Evolutionary conservation across 1,140 invertebrate species (phyloP), one percentile per base, ranked within the genome.

Genomic region (Mizuhopecten yessoensis): DNA sequence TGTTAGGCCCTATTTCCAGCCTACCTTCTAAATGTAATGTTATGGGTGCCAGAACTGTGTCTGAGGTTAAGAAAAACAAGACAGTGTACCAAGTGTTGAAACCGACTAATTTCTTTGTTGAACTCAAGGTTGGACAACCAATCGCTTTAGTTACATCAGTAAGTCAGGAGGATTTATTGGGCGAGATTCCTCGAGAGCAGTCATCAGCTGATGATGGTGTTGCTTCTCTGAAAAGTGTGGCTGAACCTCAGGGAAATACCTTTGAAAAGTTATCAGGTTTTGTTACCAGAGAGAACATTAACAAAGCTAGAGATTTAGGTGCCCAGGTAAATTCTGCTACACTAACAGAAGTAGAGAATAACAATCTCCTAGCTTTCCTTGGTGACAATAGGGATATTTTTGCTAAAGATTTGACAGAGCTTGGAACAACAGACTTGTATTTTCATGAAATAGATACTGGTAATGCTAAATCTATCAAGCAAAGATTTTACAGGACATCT

Each of bases 351-450:
- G 34, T 34, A 33, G 86, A 90, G 87, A 90, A 90, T 49, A 0
- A 34, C 15, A 13, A 45, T 33, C 34, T 90, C 0, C 39, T 90
- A 75, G 36, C 89, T n/a, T 34, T 90, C 10, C 34, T 90, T 29
- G 75, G 45, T 0, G 23, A 87, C 17, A 92, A 94, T 42, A 33
- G 86, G 17, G 89, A 93, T n/a, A 75, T 90, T 23, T 93, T 94
- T 92, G 92, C 93, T 1, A 91, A 88, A 75, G 92, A 93, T 86
- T 20, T 94, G 33, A 87, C 88, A 34, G 91, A 93, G 86, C 39
- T 94, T 34, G 92, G 92, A 29, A 89, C 23, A 36, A 87, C 92
- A 10, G 49, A 91, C 36, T 13, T 45, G 0, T 89, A 91, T 57
- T 7, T 88, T 7, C 91, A 94, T 88, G 45, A 49, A 13, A 93